phyloP scores from a whole-genome alignment of 2,113 vertebrate species.

The Recurvirostra avosetta region DNA sequence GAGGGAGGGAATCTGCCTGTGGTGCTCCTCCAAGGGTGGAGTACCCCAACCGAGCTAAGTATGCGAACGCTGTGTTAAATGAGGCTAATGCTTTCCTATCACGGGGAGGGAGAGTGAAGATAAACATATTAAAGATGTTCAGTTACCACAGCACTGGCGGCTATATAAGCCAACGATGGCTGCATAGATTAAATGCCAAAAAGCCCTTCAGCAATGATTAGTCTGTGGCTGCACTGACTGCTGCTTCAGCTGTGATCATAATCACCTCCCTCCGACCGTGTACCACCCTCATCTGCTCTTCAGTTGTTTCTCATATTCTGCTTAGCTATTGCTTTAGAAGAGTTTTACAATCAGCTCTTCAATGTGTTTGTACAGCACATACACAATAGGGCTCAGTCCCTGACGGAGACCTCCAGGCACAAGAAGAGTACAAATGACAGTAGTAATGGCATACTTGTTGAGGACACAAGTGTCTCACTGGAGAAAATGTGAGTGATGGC shows the following conservation, averaged over 20 bases:
- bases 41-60: fast-evolving
- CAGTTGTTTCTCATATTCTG: background rate
- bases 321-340: background rate
- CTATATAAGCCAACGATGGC: background rate
- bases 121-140: conserved; percentile 13
- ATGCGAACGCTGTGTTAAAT: background rate
- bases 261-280: background rate
- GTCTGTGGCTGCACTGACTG: background rate
- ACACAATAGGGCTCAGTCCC: background rate
- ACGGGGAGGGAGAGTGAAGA: background rate
- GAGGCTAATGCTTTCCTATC: background rate
- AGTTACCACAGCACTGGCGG: background rate
- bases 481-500: background rate
- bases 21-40: background rate
- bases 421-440: background rate
- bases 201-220: conserved; percentile 1
- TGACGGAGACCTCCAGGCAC: background rate
- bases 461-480: background rate
- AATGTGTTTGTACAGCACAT: background rate
- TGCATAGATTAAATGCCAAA: background rate
- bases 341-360: background rate
- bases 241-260: background rate
- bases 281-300: background rate
- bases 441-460: background rate
- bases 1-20: background rate